These are phyloP conservation scores for Microvelia longipes DNA, from an alignment of 1,140 invertebrate genomes.

Conservation along the genomic window DNA sequence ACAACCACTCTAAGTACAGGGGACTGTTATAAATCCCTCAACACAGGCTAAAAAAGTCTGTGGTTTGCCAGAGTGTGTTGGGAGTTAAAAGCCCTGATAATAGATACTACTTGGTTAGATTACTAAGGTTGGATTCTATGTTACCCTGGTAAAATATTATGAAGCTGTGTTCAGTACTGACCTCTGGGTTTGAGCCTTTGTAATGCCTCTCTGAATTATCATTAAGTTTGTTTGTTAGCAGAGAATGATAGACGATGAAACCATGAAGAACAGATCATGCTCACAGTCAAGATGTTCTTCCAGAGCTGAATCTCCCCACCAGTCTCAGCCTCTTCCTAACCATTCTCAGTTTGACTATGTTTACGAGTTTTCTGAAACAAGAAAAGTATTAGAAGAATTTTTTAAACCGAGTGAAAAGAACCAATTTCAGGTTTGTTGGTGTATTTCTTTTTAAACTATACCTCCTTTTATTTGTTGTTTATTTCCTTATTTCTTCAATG, in stretches of 20 bases:
- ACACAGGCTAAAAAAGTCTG: no score
- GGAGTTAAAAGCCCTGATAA: no score
- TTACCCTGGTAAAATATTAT: no score
- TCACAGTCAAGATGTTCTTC: constrained; percentile 21
- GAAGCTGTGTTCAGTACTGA: no score
- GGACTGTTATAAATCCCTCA: no score
- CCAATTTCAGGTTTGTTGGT: constrained; percentile 23
- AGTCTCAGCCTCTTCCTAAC: constrained; percentile 3
- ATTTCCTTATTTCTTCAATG: background rate
- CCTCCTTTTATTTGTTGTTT: background rate
- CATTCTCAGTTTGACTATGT: constrained; percentile 55
- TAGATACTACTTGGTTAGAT: no score
- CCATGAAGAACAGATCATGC: constrained; percentile 28
- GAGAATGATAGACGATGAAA: constrained; percentile 23
- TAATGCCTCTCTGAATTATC: no score
- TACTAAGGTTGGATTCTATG: no score
- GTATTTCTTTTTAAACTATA: background rate
- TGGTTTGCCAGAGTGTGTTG: no score
- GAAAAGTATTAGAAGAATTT: constrained; percentile 80
- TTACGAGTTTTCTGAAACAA: constrained; percentile 78
- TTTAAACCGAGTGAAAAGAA: constrained; percentile 55
- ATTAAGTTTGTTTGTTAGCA: no score
- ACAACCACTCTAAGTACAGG: background rate
- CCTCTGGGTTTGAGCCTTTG: no score
- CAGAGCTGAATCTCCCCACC: constrained; percentile 27